Conservation (phyloP, 2,113 vertebrate genomes). For the Tupaia chinensis region DNA sequence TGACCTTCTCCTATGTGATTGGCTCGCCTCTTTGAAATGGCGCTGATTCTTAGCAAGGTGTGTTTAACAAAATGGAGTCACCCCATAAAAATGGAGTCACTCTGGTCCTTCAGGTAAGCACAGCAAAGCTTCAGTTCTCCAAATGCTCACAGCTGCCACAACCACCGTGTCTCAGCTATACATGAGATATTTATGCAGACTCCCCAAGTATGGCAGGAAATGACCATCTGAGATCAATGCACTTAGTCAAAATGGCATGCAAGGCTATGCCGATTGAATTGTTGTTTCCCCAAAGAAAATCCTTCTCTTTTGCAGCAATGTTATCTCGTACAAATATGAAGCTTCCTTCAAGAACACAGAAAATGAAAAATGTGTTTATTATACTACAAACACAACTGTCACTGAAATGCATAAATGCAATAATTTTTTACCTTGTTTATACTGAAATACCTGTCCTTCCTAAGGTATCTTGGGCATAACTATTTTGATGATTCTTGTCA, state of each 20-base stretch:
- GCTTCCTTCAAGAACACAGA: neutral
- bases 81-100: no score
- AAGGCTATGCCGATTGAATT: neutral
- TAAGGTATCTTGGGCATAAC: no score
- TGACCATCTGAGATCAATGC: slow-evolving; percentile 29
- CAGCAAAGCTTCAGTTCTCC: neutral
- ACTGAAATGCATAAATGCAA: slow-evolving; percentile 39
- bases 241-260: neutral
- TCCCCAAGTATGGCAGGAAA: neutral
- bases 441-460: neutral
- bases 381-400: slow-evolving; percentile 17
- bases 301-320: neutral
- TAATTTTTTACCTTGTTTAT: neutral
- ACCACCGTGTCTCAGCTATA: neutral
- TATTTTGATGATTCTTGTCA: neutral
- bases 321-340: neutral
- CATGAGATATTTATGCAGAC: neutral
- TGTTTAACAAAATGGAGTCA: no score
- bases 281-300: slow-evolving; percentile 56
- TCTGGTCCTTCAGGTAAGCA: neutral
- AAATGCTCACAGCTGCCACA: neutral
- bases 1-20: no score
- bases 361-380: neutral
- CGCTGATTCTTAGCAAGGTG: no score
- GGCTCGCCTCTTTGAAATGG: no score